phyloP scores from a whole-genome alignment of 2,888 invertebrate genomes.

The Sinohyriopsis cumingii region DNA sequence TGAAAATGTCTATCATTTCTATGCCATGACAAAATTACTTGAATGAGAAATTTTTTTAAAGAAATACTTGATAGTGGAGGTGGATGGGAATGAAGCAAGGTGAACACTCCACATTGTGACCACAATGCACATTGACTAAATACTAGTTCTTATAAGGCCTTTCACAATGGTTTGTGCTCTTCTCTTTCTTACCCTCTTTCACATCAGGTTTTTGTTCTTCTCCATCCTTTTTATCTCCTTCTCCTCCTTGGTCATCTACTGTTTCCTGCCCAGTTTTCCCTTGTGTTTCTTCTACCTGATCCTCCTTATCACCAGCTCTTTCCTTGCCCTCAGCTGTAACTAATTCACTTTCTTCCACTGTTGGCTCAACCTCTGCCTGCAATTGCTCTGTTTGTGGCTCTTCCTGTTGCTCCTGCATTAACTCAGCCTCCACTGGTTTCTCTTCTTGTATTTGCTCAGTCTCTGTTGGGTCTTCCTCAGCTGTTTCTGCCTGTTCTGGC shows the following conservation, averaged over 20 bases:
- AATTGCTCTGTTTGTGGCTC: slow-evolving; percentile 5
- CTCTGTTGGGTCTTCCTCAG: slow-evolving; percentile 13
- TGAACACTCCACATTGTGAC: too few relatives aligned
- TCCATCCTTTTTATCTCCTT: slow-evolving; percentile 8
- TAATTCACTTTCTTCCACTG: slow-evolving; percentile 5
- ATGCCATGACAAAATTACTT: too few relatives aligned
- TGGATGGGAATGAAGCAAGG: too few relatives aligned
- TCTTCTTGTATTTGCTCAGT: slow-evolving; percentile 10
- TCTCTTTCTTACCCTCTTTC: slow-evolving; percentile 18
- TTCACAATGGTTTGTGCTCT: slow-evolving; percentile 3
- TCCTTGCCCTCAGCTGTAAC: slow-evolving; percentile 9
- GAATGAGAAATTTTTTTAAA: too few relatives aligned
- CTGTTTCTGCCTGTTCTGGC: slow-evolving; percentile 7
- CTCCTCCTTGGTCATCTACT: slow-evolving; percentile 14
- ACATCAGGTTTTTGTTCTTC: slow-evolving; percentile 8
- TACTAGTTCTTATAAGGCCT: too few relatives aligned
- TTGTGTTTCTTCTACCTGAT: slow-evolving; percentile 9
- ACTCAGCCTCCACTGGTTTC: slow-evolving; percentile 3
- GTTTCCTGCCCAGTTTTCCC: slow-evolving; percentile 13
- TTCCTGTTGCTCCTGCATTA: slow-evolving; percentile 10
- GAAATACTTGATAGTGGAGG: too few relatives aligned
- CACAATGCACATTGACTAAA: too few relatives aligned
- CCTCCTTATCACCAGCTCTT: slow-evolving; percentile 8
- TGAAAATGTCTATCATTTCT: too few relatives aligned
- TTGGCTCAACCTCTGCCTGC: slow-evolving; percentile 9